Percentiles rank a stretch among this genome's conserved stretches.
Conservation (phyloP, 2,113 vertebrate species). For the Benitochromis conjunctus region DNA sequence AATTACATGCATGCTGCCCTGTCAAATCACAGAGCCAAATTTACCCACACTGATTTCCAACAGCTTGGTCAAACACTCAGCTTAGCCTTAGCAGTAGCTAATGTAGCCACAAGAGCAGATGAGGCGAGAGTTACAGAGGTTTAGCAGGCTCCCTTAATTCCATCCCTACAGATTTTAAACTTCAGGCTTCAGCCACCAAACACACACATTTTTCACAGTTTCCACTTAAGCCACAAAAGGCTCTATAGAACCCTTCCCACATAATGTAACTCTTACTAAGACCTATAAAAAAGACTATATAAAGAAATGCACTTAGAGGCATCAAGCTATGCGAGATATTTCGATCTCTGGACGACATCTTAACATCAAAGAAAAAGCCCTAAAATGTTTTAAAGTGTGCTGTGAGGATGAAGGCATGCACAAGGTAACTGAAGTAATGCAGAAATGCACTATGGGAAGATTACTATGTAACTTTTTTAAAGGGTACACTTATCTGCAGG, state of each 20-base stretch:
- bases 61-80: not conserved
- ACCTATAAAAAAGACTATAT: not conserved
- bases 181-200: not conserved
- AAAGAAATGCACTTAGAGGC: not conserved
- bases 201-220: not conserved
- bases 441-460: not conserved
- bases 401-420: not conserved
- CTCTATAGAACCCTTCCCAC: not conserved
- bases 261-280: not conserved
- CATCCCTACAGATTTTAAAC: not conserved
- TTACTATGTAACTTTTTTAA: not conserved
- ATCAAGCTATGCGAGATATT: not conserved
- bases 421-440: not conserved
- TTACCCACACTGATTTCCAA: not conserved
- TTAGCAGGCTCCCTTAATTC: not conserved
- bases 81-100: not conserved
- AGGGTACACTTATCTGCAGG: not conserved
- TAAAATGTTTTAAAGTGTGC: not conserved
- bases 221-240: not conserved
- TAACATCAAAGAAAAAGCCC: not conserved
- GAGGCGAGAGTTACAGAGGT: not conserved
- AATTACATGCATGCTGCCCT: not conserved
- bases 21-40: not conserved
- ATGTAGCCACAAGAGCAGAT: not conserved
- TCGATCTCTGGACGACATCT: not conserved